Conservation (phyloP, 2,888 invertebrate genomes). For the Rhamnusium bicolor region DNA sequence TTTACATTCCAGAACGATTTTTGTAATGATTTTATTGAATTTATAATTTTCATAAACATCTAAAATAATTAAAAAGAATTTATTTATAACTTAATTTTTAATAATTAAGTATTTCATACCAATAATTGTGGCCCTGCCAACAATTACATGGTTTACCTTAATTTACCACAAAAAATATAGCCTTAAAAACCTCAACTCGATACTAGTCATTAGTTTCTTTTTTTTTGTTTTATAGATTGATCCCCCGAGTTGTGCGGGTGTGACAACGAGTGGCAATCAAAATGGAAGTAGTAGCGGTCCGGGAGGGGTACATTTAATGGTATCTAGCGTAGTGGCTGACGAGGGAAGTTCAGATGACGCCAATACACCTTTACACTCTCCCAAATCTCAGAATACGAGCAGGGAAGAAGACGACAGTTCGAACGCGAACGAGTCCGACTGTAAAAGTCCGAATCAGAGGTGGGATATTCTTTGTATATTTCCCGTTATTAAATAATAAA, state of each 20-base stretch:
- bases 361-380: slow-evolving; percentile 68
- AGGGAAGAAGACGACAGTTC: slow-evolving; percentile 81
- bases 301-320: slow-evolving; percentile 52
- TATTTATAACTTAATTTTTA: too few relatives aligned
- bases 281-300: slow-evolving; percentile 42
- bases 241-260: slow-evolving; percentile 50
- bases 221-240: slow-evolving; percentile 52
- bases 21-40: too few relatives aligned
- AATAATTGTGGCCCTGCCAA: too few relatives aligned
- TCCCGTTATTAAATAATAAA: too few relatives aligned
- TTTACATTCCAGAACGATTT: too few relatives aligned
- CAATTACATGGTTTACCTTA: too few relatives aligned
- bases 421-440: slow-evolving; percentile 79
- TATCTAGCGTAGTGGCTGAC: slow-evolving; percentile 55
- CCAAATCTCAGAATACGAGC: slow-evolving; percentile 75
- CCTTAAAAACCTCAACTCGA: background rate
- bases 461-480: slow-evolving; percentile 65
- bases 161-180: too few relatives aligned
- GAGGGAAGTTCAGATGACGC: slow-evolving; percentile 69
- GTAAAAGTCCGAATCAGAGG: slow-evolving; percentile 82
- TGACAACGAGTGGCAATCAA: slow-evolving; percentile 49
- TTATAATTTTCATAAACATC: too few relatives aligned
- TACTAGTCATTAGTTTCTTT: background rate
- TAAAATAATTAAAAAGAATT: too few relatives aligned
- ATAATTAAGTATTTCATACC: too few relatives aligned